Evolutionary conservation across 2,113 vertebrate genomes (phyloP).

Genomic region (Neodon shergylaensis): DNA sequence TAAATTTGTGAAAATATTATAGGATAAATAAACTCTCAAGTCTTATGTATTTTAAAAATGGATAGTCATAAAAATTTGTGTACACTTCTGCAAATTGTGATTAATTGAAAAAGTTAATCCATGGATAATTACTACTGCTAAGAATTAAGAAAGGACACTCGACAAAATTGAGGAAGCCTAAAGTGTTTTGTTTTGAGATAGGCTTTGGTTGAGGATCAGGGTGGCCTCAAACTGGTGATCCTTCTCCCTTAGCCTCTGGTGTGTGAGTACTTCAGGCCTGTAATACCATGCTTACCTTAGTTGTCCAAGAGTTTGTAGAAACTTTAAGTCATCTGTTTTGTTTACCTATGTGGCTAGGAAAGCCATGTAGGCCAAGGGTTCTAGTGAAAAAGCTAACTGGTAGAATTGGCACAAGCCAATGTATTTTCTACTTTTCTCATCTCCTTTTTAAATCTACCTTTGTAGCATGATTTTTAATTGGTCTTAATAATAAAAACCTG

Average conservation of each 20-base stretch:
- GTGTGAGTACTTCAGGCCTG: not conserved
- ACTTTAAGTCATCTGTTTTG: not conserved
- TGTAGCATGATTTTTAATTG: too few species aligned
- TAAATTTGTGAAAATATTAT: not conserved
- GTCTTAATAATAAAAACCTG: too few species aligned
- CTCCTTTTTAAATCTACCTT: not conserved
- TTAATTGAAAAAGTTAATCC: not conserved
- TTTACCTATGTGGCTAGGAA: not conserved
- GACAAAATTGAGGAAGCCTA: not conserved
- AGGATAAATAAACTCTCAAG: not conserved
- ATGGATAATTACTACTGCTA: not conserved
- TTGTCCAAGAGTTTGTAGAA: not conserved
- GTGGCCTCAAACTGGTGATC: not conserved
- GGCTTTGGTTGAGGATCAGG: not conserved
- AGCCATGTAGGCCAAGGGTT: not conserved
- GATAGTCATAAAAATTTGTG: not conserved
- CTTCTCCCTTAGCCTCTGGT: not conserved
- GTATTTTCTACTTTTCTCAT: not conserved
- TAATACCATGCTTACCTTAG: not conserved
- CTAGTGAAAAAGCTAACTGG: not conserved
- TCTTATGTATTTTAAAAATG: not conserved
- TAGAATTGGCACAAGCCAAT: not conserved
- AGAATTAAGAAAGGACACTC: constrained; percentile 42
- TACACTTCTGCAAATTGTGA: not conserved
- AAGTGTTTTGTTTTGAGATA: not conserved